Conservation (phyloP, 2,888 invertebrate genomes). For the Furcula furcula region DNA sequence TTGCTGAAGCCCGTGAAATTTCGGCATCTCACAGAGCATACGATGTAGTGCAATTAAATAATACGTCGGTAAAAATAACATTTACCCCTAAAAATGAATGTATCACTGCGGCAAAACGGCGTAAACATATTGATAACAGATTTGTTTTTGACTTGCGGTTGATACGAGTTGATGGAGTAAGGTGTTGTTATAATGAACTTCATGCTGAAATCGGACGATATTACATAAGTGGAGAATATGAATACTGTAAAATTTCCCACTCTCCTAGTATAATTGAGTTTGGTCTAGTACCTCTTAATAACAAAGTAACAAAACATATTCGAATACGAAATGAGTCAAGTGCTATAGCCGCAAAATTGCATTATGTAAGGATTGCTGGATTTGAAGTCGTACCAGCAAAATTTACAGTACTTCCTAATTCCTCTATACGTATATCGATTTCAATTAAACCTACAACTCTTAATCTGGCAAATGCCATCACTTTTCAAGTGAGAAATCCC, state of each 20-base stretch:
- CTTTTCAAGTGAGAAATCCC: conserved; percentile 56
- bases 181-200: conserved; percentile 60
- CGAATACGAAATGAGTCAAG: conserved; percentile 68
- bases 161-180: conserved; percentile 55
- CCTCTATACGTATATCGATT: conserved; percentile 45
- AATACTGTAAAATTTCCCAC: conserved; percentile 68
- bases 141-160: conserved; percentile 68
- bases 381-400: conserved; percentile 60
- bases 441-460: conserved; percentile 54
- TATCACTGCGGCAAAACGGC: conserved; percentile 54
- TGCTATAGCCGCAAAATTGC: conserved; percentile 55
- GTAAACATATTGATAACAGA: conserved; percentile 46
- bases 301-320: conserved; percentile 53
- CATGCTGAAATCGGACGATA: conserved; percentile 75
- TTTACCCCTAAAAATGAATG: conserved; percentile 66
- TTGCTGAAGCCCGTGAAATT: conserved; percentile 63
- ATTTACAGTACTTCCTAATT: conserved; percentile 58
- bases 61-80: conserved; percentile 48
- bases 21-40: conserved; percentile 73
- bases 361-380: conserved; percentile 58
- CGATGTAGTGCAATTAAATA: conserved; percentile 38
- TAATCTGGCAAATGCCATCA: conserved; percentile 40
- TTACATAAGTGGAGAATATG: conserved; percentile 81
- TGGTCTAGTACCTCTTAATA: conserved; percentile 61
- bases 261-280: conserved; percentile 71